Evolutionary conservation across 2,113 vertebrate genomes (phyloP), one percentile per base, ranked within the genome.

Genomic region (Pluvianellus socialis): DNA sequence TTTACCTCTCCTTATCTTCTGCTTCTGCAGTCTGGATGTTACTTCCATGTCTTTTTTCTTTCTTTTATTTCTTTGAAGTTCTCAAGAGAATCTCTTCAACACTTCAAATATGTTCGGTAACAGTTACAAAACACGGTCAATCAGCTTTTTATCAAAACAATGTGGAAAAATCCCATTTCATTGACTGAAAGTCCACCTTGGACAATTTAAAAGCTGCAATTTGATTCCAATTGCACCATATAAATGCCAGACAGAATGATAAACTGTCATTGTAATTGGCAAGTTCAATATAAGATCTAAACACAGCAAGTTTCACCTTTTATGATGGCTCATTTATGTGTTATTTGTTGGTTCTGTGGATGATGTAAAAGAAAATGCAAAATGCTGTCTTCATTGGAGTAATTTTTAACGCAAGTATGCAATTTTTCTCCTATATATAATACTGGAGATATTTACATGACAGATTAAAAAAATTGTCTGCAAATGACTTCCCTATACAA

Each of bases 61-160:
- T 77, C 27, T 61, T 88, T 90, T 92, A 17, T 30, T 94, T 65
- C 33, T 89, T 86, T 90, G 82, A 94, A 94, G 71, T 75, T 74
- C 44, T 81, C 76, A 74, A 2, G 17, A 88, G 33, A 83, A 87
- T 81, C 68, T 90, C 63, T 65, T 74, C 61, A 47, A 89, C 47
- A 71, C 55, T 94, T 91, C 56, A 86, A 79, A 38, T 28, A 75
- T 3, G 8, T 56, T 70, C 62, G 40, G 66, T 49, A 90, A 77
- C 5, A 65, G 67, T 26, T 67, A 90, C 20, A 91, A 77, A 87
- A 80, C 59, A 56, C 0, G 0, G n/a, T 45, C 86, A 63, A 95
- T 33, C 84, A 91, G 26, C 18, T 8, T 79, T 94, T 95, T 92
- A 96, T 82, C 77, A 95, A 94, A 96, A 96, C 80, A 90, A 59